Conservation (phyloP, 2,888 invertebrate species). For the Phyllotreta cruciferae region DNA sequence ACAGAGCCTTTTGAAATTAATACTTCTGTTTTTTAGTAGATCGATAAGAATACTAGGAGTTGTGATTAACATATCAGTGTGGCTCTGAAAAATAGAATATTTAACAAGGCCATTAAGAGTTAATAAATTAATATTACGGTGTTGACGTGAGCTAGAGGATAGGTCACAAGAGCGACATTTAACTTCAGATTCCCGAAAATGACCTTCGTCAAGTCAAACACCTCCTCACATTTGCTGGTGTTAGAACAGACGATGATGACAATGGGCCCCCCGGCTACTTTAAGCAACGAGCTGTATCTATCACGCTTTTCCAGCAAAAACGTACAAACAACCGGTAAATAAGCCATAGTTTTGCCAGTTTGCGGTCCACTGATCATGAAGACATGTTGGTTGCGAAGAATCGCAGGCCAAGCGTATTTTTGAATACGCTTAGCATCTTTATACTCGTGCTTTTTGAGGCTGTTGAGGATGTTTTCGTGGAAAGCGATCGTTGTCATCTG, state of each 20-base stretch:
- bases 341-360: slow-evolving; percentile 76
- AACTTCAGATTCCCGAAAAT: slow-evolving; percentile 58
- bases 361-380: slow-evolving; percentile 67
- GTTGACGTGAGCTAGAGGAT: slow-evolving; percentile 51
- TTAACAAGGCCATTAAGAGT: not conserved
- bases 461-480: slow-evolving; percentile 45
- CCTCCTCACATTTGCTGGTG: slow-evolving; percentile 63
- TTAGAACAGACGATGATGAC: slow-evolving; percentile 73
- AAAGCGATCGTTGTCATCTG: slow-evolving; percentile 46
- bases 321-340: slow-evolving; percentile 72
- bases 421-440: slow-evolving; percentile 65
- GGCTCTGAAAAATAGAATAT: slow-evolving; percentile 51
- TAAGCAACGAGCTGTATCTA: slow-evolving; percentile 50
- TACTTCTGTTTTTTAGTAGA: slow-evolving; percentile 61
- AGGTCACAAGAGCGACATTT: slow-evolving; percentile 61
- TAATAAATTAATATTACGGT: slow-evolving; percentile 44
- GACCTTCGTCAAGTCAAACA: slow-evolving; percentile 59
- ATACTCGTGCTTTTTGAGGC: slow-evolving; percentile 46
- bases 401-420: slow-evolving; percentile 73
- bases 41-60: slow-evolving; percentile 68
- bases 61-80: slow-evolving; percentile 72
- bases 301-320: slow-evolving; percentile 64
- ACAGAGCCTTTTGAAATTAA: slow-evolving; percentile 69
- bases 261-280: slow-evolving; percentile 66
- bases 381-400: slow-evolving; percentile 70